phyloP scores from a whole-genome alignment of 2,113 vertebrate genomes.

The Alaudala cheleensis region DNA sequence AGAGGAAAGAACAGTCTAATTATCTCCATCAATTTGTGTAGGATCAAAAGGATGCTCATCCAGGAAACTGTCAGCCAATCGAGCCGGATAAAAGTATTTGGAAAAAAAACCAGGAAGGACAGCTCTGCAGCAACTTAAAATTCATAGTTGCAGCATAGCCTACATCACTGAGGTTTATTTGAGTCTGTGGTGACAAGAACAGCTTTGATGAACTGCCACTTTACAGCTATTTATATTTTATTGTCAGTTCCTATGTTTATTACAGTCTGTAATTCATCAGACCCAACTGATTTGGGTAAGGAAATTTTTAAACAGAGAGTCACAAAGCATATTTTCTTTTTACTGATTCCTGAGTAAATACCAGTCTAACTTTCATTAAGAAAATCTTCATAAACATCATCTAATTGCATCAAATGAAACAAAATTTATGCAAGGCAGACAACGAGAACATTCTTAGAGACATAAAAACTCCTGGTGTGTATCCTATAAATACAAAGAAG shows the following conservation, averaged over 20 bases:
- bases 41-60: not conserved
- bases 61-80: not conserved
- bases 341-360: not conserved
- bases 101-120: not conserved
- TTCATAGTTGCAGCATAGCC: not conserved
- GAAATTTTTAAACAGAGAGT: not conserved
- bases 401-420: not conserved
- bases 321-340: not conserved
- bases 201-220: slow-evolving; percentile 8
- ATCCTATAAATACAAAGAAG: not conserved
- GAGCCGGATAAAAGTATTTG: not conserved
- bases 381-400: not conserved
- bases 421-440: not conserved
- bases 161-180: not conserved
- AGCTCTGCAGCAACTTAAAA: not conserved
- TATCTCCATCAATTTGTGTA: not conserved
- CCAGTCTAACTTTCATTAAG: not conserved
- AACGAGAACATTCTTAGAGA: not conserved
- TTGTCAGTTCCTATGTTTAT: not conserved
- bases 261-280: not conserved
- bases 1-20: slow-evolving; percentile 6
- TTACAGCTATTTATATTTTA: slow-evolving; percentile 46
- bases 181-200: not conserved
- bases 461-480: not conserved
- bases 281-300: not conserved